Conservation (phyloP, 2,797 vertebrate genomes). For the Otolemur crassicaudatus region DNA sequence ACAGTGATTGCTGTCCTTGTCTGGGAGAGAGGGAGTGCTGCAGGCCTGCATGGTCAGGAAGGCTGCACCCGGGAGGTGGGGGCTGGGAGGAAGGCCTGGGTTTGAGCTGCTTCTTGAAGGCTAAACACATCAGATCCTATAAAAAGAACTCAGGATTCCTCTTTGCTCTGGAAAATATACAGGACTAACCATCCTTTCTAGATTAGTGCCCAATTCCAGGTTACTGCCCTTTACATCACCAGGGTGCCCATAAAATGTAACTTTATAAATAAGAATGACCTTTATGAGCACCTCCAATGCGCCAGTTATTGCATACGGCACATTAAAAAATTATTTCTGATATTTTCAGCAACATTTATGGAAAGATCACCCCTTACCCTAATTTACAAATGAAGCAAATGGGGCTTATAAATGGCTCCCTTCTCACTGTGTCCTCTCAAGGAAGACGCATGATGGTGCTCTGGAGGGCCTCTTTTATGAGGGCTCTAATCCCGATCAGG, state of each 20-base stretch:
- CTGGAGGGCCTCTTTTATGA: neutral
- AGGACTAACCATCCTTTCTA: slow-evolving; percentile 5
- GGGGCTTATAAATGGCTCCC: neutral
- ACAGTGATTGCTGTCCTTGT: neutral
- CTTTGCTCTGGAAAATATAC: slow-evolving; percentile 52
- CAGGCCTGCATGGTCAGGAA: neutral
- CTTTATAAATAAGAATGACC: neutral
- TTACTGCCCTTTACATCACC: neutral
- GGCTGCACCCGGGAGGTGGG: neutral
- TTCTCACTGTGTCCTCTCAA: neutral
- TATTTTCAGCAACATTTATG: neutral
- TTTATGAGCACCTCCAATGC: neutral
- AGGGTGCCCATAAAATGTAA: neutral
- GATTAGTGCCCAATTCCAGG: neutral
- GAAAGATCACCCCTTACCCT: neutral
- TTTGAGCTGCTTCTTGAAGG: slow-evolving; percentile 25
- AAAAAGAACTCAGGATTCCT: neutral
- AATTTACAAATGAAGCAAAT: neutral
- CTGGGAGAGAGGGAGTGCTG: neutral
- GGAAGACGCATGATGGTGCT: neutral
- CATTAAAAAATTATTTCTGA: neutral
- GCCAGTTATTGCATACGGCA: neutral
- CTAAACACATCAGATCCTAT: neutral
- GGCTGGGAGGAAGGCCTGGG: neutral
- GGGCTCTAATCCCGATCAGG: neutral